phyloP scores from a whole-genome alignment of 2,888 invertebrate genomes.

The Agrotis segetum region DNA sequence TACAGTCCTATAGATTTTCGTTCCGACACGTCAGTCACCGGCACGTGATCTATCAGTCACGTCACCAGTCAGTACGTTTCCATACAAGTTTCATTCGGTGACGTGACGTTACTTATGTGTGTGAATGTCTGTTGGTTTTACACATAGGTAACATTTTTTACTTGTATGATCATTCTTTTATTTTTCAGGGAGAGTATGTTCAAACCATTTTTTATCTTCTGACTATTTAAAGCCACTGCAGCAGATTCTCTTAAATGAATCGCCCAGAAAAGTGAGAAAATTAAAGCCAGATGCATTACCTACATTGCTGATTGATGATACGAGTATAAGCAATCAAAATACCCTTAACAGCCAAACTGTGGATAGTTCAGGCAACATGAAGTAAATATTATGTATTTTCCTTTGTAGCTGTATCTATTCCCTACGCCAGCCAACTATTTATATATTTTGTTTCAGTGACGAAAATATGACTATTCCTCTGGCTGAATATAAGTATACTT shows the following conservation, averaged over 20 bases:
- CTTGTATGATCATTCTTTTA: background rate
- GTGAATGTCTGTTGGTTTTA: background rate
- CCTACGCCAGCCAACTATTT: no score
- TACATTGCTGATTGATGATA: background rate
- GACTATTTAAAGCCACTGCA: background rate
- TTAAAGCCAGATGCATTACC: background rate
- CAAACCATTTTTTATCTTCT: background rate
- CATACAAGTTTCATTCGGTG: no score
- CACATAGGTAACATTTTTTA: background rate
- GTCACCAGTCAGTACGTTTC: no score
- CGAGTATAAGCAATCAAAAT: no score
- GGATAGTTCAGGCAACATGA: conserved; percentile 1
- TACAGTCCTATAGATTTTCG: no score
- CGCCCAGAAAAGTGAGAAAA: background rate
- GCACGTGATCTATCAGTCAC: no score
- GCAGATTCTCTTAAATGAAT: background rate
- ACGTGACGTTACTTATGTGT: no score
- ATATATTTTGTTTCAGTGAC: no score
- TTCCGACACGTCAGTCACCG: no score
- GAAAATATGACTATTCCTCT: no score
- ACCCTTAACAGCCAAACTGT: background rate
- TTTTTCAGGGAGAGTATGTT: conserved; percentile 3
- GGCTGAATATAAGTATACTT: no score
- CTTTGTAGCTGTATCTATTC: no score
- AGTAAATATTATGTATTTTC: background rate